A percentile compares a stretch with the other conserved stretches of the same genome.
These are phyloP conservation scores for Pseudochirops cupreus DNA, from an alignment of 2,797 vertebrate genomes.

Conservation along the genomic window DNA sequence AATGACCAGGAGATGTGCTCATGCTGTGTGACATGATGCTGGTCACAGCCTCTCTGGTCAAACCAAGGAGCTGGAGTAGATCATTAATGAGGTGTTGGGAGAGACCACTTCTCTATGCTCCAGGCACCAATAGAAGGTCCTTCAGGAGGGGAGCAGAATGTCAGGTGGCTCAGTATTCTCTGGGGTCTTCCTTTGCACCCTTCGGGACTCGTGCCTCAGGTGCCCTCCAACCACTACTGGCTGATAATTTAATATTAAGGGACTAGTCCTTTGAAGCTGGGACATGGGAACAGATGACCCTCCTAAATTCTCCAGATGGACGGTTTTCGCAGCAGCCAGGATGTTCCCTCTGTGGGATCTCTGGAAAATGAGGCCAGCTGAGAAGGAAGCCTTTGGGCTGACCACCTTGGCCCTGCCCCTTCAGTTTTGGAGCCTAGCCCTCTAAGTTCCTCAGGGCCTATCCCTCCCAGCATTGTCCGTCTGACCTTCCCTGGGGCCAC, in stretches of 20 bases:
- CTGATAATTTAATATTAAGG: background rate
- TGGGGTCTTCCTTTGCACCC: background rate
- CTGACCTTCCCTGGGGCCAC: rapidly evolving
- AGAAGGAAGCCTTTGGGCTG: background rate
- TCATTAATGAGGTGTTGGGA: too few relatives aligned
- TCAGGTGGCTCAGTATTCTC: background rate
- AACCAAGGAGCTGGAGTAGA: too few relatives aligned
- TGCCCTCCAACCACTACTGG: too few relatives aligned
- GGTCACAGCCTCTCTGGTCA: background rate
- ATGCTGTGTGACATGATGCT: background rate
- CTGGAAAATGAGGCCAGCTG: too few relatives aligned
- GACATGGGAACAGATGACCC: conserved; percentile 14
- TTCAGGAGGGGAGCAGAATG: too few relatives aligned
- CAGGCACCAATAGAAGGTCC: too few relatives aligned
- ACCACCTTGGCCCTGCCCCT: background rate
- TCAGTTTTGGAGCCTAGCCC: background rate
- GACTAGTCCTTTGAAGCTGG: background rate
- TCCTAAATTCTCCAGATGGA: background rate
- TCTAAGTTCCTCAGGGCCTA: background rate
- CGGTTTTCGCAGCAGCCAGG: background rate
- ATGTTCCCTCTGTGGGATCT: background rate
- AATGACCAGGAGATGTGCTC: too few relatives aligned
- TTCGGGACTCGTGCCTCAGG: background rate
- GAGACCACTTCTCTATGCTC: too few relatives aligned
- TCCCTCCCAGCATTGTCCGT: background rate